Percentiles rank a stretch among this genome's conserved stretches.
Conservation (phyloP, 2,797 vertebrate genomes). For the Lagorchestes hirsutus region DNA sequence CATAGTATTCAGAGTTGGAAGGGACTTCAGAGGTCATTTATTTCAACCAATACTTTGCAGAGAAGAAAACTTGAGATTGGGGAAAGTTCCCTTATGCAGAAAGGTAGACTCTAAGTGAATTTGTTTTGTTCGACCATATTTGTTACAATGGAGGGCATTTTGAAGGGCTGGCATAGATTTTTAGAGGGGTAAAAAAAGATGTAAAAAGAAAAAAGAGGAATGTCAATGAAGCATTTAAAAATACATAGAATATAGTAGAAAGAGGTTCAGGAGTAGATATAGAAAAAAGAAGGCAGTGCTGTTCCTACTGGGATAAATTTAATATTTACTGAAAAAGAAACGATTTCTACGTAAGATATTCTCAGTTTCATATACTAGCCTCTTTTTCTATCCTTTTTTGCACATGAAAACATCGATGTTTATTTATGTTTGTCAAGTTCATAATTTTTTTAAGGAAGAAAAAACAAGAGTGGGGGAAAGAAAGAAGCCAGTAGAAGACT, state of each 20-base stretch:
- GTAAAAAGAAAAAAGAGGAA: not conserved
- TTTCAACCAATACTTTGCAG: not conserved
- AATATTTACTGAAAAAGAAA: not conserved
- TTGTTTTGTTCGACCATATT: not conserved
- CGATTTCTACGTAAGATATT: not conserved
- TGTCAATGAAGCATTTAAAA: not conserved
- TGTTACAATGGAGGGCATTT: not conserved
- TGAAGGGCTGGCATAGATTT: not conserved
- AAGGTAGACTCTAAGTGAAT: not conserved
- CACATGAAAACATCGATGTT: not conserved
- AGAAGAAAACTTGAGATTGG: not conserved
- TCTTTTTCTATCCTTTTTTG: not conserved
- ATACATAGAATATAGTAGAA: not conserved
- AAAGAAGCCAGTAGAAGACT: not conserved
- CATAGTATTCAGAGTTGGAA: not conserved
- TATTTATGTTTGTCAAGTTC: not conserved
- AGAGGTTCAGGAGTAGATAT: not conserved
- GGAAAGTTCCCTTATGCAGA: not conserved
- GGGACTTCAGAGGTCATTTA: not conserved
- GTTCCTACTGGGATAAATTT: not conserved
- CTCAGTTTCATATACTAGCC: not conserved
- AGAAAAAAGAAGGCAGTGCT: not conserved
- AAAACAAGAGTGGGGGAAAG: not conserved
- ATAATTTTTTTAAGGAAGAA: not conserved
- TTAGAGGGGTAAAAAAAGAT: not conserved